Evolutionary conservation across 1,140 invertebrate species (phyloP).

Genomic region (Condylostylus longicornis): DNA sequence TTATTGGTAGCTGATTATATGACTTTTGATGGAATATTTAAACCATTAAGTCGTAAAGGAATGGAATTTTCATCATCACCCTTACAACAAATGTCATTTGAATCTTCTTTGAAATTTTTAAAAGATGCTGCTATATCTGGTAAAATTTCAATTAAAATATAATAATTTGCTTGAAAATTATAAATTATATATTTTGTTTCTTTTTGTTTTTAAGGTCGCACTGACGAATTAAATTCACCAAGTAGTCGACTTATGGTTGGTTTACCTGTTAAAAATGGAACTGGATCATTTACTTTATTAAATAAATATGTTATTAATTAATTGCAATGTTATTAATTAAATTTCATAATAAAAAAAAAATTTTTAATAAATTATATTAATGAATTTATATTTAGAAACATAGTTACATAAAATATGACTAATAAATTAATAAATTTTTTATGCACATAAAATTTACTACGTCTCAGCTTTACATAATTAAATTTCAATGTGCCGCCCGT

Average conservation of each 20-base stretch:
- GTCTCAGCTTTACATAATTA: too few relatives aligned
- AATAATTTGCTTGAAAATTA: background rate
- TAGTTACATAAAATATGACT: too few relatives aligned
- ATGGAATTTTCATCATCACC: slow-evolving; percentile 80
- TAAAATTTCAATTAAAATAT: slow-evolving; percentile 18
- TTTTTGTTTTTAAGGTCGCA: slow-evolving; percentile 36
- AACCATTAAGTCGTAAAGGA: slow-evolving; percentile 77
- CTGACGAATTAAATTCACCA: slow-evolving; percentile 69
- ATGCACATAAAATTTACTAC: too few relatives aligned
- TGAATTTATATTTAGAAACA: too few relatives aligned
- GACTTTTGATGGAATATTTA: slow-evolving; percentile 83
- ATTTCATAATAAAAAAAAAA: too few relatives aligned
- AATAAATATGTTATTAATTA: too few relatives aligned
- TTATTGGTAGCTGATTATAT: slow-evolving; percentile 92
- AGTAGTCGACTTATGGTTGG: slow-evolving; percentile 82
- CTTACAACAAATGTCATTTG: slow-evolving; percentile 96
- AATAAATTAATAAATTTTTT: too few relatives aligned
- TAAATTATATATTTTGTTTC: slow-evolving; percentile 6
- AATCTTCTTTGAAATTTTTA: slow-evolving; percentile 79
- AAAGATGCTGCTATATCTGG: slow-evolving; percentile 61
- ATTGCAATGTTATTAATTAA: too few relatives aligned
- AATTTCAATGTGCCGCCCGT: too few relatives aligned
- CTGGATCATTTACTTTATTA: slow-evolving; percentile 53
- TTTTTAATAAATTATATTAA: too few relatives aligned
- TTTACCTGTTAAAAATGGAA: slow-evolving; percentile 65